Evolutionary conservation across 2,797 vertebrate species (phyloP).

Genomic region (Gallinago solitaria): DNA sequence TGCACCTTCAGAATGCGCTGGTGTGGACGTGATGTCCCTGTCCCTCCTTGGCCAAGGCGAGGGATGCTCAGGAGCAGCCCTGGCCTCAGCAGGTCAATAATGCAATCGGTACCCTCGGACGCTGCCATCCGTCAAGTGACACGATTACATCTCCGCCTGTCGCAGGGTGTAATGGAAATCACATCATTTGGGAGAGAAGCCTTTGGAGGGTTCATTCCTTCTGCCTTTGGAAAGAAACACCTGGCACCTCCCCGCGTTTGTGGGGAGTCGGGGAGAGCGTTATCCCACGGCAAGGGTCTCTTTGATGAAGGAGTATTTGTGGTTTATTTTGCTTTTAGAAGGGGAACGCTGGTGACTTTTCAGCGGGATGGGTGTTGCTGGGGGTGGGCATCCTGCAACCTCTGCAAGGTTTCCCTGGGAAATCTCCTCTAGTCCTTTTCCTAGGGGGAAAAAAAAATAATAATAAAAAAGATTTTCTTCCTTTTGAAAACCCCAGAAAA

Average conservation of each 20-base stretch:
- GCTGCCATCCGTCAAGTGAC: not conserved
- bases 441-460: not conserved
- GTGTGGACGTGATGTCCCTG: accelerated
- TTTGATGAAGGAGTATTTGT: not conserved
- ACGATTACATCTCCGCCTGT: not conserved
- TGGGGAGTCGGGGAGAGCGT: not conserved
- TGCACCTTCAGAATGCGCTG: not conserved
- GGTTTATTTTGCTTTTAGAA: not conserved
- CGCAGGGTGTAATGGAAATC: not conserved
- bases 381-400: not conserved
- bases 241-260: not conserved
- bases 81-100: not conserved
- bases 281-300: not conserved
- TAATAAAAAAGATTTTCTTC: not conserved
- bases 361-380: not conserved
- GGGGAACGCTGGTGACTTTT: not conserved
- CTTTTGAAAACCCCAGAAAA: not conserved
- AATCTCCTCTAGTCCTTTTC: not conserved
- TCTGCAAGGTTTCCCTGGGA: not conserved
- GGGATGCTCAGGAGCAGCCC: not conserved
- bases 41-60: not conserved
- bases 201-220: not conserved
- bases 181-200: not conserved
- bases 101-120: not conserved
- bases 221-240: not conserved